Conservation (phyloP, 2,113 vertebrate species). For the rabbit (Oryctolagus cuniculus) region mOryCun1.1 NC_091435.1:120974001-120974500, state of each 20-base stretch:
- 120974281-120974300: slow-evolving; percentile 22
- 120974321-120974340: slow-evolving; percentile 44
- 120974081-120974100: neutral
- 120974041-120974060: neutral
- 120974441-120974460: neutral
- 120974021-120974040: neutral
- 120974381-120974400: neutral
- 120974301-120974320: slow-evolving; percentile 33
- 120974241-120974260: slow-evolving; percentile 16
- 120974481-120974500: neutral
- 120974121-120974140: neutral
- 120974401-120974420: neutral
- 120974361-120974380: neutral
- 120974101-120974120: neutral
- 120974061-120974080: neutral
- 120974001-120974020: neutral
- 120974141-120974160: slow-evolving; percentile 17
- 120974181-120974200: neutral
- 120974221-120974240: neutral
- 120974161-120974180: slow-evolving; percentile 4
- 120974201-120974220: neutral
- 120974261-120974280: neutral
- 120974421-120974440: neutral
- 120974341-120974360: slow-evolving; percentile 28
- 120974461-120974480: neutral